Conservation (phyloP, 1,140 invertebrate species). For the Heliconius eleuchia region DNA sequence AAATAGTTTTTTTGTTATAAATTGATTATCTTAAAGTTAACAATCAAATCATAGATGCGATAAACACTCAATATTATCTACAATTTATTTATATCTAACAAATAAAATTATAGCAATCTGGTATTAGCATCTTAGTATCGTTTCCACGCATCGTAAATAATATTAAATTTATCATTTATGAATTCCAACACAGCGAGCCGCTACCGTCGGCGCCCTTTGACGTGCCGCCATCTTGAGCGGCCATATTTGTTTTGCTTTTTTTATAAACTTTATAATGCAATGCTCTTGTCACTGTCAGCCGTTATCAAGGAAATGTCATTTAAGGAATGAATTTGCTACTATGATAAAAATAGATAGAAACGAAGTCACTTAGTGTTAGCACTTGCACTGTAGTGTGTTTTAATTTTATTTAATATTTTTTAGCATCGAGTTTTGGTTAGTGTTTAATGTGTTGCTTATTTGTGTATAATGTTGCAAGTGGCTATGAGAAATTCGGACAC, state of each 20-base stretch:
- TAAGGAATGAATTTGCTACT: slow-evolving; percentile 61
- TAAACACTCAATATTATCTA: not conserved
- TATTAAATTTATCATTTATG: slow-evolving; percentile 80
- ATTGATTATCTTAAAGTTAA: slow-evolving; percentile 19
- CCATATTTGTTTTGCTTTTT: slow-evolving; percentile 74
- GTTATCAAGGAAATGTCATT: slow-evolving; percentile 60
- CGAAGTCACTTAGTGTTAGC: slow-evolving; percentile 7
- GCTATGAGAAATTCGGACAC: not conserved
- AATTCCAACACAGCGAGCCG: slow-evolving; percentile 67
- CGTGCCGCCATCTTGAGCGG: slow-evolving; percentile 67
- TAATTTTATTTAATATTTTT: not conserved
- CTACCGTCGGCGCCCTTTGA: slow-evolving; percentile 74
- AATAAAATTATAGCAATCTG: slow-evolving; percentile 28
- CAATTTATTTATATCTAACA: slow-evolving; percentile 16
- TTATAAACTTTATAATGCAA: slow-evolving; percentile 68
- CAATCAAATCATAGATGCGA: slow-evolving; percentile 15
- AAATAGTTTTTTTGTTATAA: not conserved
- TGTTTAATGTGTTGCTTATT: not conserved
- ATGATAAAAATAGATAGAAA: slow-evolving; percentile 43
- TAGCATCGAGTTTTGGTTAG: not conserved
- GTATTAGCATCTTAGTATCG: slow-evolving; percentile 59
- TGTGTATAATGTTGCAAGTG: not conserved
- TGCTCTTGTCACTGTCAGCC: slow-evolving; percentile 67
- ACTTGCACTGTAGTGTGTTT: not conserved
- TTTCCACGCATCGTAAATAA: slow-evolving; percentile 65